Percentiles rank a stretch among this genome's conserved stretches.
Evolutionary conservation across 2,113 vertebrate species (phyloP).

Genomic region (Muntiacus reevesi): DNA sequence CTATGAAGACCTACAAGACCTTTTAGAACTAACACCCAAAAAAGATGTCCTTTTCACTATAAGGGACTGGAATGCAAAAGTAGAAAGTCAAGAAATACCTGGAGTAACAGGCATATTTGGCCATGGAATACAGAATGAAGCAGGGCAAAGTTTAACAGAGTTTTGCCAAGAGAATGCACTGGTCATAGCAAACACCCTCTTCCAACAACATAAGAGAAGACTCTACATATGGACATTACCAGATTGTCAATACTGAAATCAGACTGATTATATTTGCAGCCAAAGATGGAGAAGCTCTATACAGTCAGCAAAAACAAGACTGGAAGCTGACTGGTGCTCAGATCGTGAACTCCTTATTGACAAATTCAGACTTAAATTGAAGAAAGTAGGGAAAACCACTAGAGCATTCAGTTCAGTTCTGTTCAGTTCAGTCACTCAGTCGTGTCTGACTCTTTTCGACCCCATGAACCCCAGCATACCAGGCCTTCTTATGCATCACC

Average conservation of each 20-base stretch:
- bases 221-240: not conserved
- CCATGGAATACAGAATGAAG: not conserved
- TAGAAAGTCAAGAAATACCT: not conserved
- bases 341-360: not conserved
- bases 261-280: not conserved
- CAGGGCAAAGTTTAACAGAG: not conserved
- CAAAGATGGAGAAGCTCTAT: not conserved
- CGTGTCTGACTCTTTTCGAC: accelerated
- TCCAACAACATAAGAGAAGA: not conserved
- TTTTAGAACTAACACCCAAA: accelerated
- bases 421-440: not conserved
- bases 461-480: not conserved
- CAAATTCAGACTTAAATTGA: not conserved
- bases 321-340: not conserved
- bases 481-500: not conserved
- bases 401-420: not conserved
- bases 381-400: not conserved
- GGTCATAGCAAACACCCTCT: not conserved
- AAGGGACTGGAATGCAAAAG: not conserved
- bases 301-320: not conserved
- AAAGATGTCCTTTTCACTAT: not conserved
- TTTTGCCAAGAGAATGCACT: not conserved
- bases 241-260: not conserved
- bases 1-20: not conserved
- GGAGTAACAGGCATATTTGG: not conserved